Evolutionary conservation across 2,113 vertebrate genomes (phyloP).

Genomic region (Lichenostomus cassidix): DNA sequence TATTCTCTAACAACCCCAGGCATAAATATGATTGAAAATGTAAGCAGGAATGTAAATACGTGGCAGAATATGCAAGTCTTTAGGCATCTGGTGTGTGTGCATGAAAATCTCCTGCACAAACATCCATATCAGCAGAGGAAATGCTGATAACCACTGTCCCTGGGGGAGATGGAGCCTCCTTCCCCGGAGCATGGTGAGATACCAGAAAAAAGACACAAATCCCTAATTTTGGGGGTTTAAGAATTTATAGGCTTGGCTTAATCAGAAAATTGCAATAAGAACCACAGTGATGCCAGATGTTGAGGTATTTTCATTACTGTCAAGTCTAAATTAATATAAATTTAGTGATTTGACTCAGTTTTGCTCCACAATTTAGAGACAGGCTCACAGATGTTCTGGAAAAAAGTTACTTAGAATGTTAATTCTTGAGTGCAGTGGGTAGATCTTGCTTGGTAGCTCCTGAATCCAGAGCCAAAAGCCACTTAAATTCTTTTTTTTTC

Average conservation of each 20-base stretch:
- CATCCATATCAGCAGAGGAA: neutral
- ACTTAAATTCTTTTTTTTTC: neutral
- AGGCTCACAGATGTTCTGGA: neutral
- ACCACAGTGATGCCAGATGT: neutral
- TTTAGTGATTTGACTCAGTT: neutral
- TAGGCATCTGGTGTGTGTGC: neutral
- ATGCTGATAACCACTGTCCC: neutral
- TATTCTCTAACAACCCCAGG: neutral
- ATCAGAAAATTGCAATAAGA: neutral
- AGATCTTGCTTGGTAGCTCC: neutral
- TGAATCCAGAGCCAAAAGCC: neutral
- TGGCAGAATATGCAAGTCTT: neutral
- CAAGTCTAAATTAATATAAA: neutral
- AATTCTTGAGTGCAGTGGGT: neutral
- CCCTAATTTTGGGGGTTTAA: neutral
- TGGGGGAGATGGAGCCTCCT: neutral
- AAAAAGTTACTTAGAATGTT: neutral
- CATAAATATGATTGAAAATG: neutral
- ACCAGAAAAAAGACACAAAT: neutral
- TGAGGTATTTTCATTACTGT: neutral
- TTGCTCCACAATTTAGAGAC: neutral
- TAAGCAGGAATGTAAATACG: neutral
- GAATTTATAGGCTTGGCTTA: fast-evolving
- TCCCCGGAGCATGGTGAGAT: neutral
- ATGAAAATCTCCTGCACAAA: neutral